Base-by-base conservation (phyloP, 2,113 vertebrate genomes). In the Atractosteus spatula region DNA sequence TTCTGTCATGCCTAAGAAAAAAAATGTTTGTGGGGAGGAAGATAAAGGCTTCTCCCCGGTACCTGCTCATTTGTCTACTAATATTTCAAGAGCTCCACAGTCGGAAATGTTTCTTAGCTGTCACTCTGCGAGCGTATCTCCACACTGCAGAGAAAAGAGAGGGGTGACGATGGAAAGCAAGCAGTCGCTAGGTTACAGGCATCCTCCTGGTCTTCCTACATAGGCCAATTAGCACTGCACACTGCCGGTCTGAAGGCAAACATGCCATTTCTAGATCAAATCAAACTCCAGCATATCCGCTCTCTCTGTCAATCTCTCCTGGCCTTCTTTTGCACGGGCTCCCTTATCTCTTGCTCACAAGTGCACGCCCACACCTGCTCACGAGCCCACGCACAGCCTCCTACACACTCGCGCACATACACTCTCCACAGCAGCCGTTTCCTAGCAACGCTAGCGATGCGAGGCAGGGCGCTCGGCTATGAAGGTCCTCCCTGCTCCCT, bases 171-270 rank as follows among this genome's bases (percentile, higher is more conserved):
- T 51, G 10, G 47, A 0, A 51, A 51, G 47, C 47, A 87, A 62
- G 41, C 17, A 13, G 72, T 92, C 89, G 89, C 91, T 89, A 88
- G 77, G 91, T 81, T 88, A 92, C 91, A 87, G 81, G 86, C 82
- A 84, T 87, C 86, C 79, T 83, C 77, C 75, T 59, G 74, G 72
- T 84, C 83, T 77, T 82, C 86, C 84, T 85, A 85, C 85, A 89
- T 84, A 80, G 29, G 29, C 29, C 29, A 29, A 29, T 29, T 51
- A 7, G 47, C 47, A 70, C 68, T 76, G 79, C 66, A 72, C 57
- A 61, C 71, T 75, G 10, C 47, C 57, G 54, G 70, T 67, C 63
- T 43, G 70, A 64, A 41, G 2, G 51, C 55, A 71, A 41, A 47
- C 57, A 66, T 8, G 14, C 47, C 62, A 66, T 43, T 5, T 7